Evolutionary conservation across 2,888 invertebrate genomes (phyloP), one percentile per base, ranked within the genome.

Genomic region (Rhamnusium bicolor): DNA sequence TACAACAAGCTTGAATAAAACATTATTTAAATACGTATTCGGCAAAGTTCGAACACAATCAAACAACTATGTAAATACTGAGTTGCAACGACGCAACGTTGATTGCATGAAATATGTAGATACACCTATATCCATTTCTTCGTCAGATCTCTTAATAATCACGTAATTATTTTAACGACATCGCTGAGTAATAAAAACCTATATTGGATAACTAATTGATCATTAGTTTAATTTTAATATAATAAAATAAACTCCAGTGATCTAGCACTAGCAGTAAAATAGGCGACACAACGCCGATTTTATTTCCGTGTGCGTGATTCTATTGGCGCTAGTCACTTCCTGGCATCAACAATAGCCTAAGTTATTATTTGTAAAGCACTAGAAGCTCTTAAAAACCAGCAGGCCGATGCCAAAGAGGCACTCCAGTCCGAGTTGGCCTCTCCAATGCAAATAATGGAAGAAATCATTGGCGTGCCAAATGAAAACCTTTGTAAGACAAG

Each of bases 401-500:
- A 78, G 83, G 81, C 83, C 83, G 79, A 80, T 76, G 76, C 73
- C 80, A 79, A 79, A 84, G 84, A 81, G 83, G 81, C 82, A 79
- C 85, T 85, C 81, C 79, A 84, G 75, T 53, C 80, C 81, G 81
- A 84, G 84, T 81, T 83, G 81, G 82, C 80, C 82, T 83, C 84
- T 84, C 80, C 83, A 84, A 53, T 27, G 73, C 54, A 65, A 69
- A 76, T 76, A 73, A 73, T 73, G 69, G 71, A 69, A 69, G 46
- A 62, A 62, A 47, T 27, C 72, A 75, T 66, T 63, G 75, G 65
- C 69, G 75, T 29, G 29, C 32, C 16, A 1, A 46, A 18, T 19
- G 14, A 32, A n/a, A n/a, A n/a, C n/a, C 12, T 40, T n/a, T 12
- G 1, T n/a, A 40, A 40, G n/a, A 40, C 40, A 40, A 40, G 40